Percentiles rank a stretch among this genome's conserved stretches.
Evolutionary conservation across 2,797 vertebrate species (phyloP).

Genomic region (Babyrousa celebensis): DNA sequence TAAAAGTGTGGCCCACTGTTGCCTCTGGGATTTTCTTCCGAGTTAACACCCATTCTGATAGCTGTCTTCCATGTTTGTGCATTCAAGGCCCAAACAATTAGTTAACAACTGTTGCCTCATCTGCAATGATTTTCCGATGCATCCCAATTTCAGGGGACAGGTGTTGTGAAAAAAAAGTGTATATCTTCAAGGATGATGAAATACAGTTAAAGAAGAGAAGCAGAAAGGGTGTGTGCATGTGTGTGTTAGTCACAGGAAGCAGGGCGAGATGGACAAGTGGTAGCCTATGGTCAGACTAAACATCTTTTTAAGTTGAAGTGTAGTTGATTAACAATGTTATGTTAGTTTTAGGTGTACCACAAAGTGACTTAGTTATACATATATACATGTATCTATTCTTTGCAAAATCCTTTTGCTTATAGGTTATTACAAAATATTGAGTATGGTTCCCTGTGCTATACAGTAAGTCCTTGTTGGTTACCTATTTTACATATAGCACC

Average conservation of each 20-base stretch:
- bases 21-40: slow-evolving; percentile 56
- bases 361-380: no score
- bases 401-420: no score
- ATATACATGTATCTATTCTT: no score
- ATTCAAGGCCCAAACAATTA: not conserved
- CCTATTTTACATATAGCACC: no score
- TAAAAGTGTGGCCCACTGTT: not conserved
- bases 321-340: no score
- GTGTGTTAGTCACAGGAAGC: not conserved
- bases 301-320: not conserved
- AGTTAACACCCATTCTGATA: not conserved
- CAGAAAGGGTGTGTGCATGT: not conserved
- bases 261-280: not conserved
- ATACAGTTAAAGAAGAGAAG: not conserved
- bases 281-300: not conserved
- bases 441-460: no score
- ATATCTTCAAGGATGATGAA: not conserved
- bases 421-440: no score
- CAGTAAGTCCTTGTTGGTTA: no score
- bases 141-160: not conserved
- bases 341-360: no score
- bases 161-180: not conserved
- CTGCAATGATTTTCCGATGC: slow-evolving; percentile 26
- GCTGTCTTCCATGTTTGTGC: not conserved
- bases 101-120: not conserved